Conservation (phyloP, 2,797 vertebrate genomes). For the Zalophus californianus region DNA sequence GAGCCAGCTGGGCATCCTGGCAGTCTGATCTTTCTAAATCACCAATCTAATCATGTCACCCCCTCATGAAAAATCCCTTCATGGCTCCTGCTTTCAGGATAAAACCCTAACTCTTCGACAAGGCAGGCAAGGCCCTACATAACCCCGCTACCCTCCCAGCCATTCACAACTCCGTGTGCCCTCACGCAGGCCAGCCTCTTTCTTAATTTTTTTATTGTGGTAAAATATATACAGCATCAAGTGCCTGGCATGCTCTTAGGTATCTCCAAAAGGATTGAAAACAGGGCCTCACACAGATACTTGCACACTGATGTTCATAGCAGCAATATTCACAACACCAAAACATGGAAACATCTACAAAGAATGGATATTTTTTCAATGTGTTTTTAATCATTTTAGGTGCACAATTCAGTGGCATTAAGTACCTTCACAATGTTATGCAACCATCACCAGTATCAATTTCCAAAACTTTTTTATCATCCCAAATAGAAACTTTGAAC, state of each 20-base stretch:
- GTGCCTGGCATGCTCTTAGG: neutral
- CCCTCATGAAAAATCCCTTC: neutral
- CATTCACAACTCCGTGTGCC: neutral
- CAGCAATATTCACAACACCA: neutral
- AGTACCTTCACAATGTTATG: neutral
- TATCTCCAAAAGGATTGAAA: neutral
- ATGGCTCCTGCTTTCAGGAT: neutral
- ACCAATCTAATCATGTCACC: neutral
- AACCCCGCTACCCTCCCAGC: neutral
- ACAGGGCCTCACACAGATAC: neutral
- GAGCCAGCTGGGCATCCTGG: neutral
- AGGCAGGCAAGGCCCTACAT: neutral
- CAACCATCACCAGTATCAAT: neutral
- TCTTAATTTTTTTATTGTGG: neutral
- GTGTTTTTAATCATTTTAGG: neutral
- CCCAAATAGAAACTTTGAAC: neutral
- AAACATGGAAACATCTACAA: neutral
- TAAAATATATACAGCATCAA: neutral
- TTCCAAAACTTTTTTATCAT: neutral
- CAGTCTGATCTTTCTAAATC: neutral
- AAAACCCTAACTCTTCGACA: neutral
- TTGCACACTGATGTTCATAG: accelerated
- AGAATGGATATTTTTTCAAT: neutral
- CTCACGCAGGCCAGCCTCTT: neutral
- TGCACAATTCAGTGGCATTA: too few species aligned